Conservation (phyloP, 1,140 invertebrate species). For the Apis laboriosa region DNA sequence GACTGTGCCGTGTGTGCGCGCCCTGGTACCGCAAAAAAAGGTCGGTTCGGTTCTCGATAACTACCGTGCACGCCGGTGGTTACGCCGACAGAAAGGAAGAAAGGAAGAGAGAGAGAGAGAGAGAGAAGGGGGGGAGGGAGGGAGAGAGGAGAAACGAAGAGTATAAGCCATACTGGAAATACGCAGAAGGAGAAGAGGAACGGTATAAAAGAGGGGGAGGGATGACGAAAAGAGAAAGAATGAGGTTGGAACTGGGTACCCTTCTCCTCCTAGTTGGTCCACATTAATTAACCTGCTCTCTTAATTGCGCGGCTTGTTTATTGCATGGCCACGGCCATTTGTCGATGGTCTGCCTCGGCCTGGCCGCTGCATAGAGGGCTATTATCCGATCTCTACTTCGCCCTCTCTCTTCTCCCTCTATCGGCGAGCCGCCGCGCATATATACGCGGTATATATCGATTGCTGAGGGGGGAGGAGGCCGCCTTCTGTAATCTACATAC, state of each 20-base stretch:
- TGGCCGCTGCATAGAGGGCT: constrained; percentile 56
- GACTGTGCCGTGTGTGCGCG: constrained; percentile 40
- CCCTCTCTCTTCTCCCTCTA: background rate
- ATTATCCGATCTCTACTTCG: constrained; percentile 62
- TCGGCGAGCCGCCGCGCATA: background rate
- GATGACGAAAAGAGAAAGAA: constrained; percentile 6
- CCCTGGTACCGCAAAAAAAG: constrained; percentile 56
- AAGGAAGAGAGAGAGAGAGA: constrained; percentile 23
- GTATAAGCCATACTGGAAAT: constrained; percentile 7
- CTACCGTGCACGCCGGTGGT: constrained; percentile 60
- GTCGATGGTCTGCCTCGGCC: constrained; percentile 61
- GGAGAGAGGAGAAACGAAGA: constrained; percentile 8
- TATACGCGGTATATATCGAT: constrained; percentile 46
- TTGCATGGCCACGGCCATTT: constrained; percentile 71
- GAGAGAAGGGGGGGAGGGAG: background rate
- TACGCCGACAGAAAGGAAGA: constrained; percentile 47
- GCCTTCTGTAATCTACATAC: constrained; percentile 55
- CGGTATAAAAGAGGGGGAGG: constrained; percentile 13
- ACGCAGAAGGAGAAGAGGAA: constrained; percentile 35
- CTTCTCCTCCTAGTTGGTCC: constrained; percentile 68
- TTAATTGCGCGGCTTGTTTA: constrained; percentile 74
- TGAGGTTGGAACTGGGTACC: constrained; percentile 14
- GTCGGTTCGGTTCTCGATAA: constrained; percentile 63
- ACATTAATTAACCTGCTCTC: constrained; percentile 75
- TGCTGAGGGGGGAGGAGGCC: background rate